phyloP scores from a whole-genome alignment of 2,797 vertebrate species.

The Lutjanus argentimaculatus region DNA sequence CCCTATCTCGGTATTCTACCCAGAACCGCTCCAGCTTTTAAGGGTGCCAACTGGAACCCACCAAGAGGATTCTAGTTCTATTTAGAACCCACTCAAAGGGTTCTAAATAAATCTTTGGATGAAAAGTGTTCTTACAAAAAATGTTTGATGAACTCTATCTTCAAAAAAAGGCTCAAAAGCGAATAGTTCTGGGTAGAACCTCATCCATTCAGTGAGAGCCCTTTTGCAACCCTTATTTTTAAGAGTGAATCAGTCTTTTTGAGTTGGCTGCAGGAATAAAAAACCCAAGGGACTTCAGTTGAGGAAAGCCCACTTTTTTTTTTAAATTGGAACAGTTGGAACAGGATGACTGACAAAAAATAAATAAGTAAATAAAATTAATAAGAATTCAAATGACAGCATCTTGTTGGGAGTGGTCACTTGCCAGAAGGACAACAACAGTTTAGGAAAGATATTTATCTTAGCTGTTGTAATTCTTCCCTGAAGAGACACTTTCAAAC shows the following conservation, averaged over 20 bases:
- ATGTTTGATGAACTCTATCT: too few relatives aligned
- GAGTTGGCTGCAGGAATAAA: constrained; percentile 5
- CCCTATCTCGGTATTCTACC: too few relatives aligned
- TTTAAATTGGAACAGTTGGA: not conserved
- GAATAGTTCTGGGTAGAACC: too few relatives aligned
- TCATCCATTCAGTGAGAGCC: too few relatives aligned
- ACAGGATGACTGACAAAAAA: not conserved
- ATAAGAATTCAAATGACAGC: constrained; percentile 1
- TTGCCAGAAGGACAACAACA: not conserved
- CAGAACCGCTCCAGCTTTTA: too few relatives aligned
- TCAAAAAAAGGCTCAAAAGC: too few relatives aligned
- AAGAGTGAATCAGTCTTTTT: not conserved
- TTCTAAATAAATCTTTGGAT: too few relatives aligned
- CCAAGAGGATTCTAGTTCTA: too few relatives aligned
- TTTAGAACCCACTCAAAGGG: too few relatives aligned
- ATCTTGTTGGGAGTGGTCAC: not conserved
- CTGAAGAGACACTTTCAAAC: constrained; percentile 29
- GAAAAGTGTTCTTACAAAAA: too few relatives aligned
- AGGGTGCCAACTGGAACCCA: too few relatives aligned
- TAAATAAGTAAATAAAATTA: not conserved
- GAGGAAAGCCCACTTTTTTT: not conserved
- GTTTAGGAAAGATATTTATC: constrained; percentile 24
- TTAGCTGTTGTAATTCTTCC: constrained; percentile 11
- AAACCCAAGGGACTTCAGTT: not conserved
- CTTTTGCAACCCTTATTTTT: too few relatives aligned